Evolutionary conservation across 2,888 invertebrate genomes (phyloP), one percentile per base, ranked within the genome.

Genomic region (Epinotia demarniana): DNA sequence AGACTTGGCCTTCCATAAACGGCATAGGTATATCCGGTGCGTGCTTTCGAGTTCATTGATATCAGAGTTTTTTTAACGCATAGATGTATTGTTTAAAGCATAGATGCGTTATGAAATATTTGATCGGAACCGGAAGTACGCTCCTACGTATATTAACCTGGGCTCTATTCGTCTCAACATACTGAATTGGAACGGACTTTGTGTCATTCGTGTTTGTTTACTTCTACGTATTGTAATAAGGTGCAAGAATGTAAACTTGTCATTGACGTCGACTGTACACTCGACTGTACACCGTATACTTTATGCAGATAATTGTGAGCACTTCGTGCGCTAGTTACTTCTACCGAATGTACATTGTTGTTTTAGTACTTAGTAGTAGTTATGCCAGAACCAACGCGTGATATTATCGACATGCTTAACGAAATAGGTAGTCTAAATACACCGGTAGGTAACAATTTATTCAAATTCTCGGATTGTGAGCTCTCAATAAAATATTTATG

Each of bases 1-100:
- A 27, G 27, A 11, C 9, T 53, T 53, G 53, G 27, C 53, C 66
- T 33, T 66, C 66, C 11, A 55, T n/a, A 18, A 53, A 33, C 33
- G 27, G 66, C 53, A 6, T 53, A n/a, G n/a, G n/a, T 2, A 66
- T 53, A 66, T 66, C 66, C 66, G 66, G 66, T 66, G 66, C 53
- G 53, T n/a, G 13, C 13, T 18, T 66, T 53, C 53, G 66, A 53
- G 66, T 66, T 66, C 66, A 55, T 66, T 66, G 53, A 18, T 55
- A 53, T 66, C 53, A 12, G n/a, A 27, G 27, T 2, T n/a, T 33
- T 27, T 46, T 55, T 16, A n/a, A n/a, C n/a, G n/a, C n/a, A n/a
- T n/a, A n/a, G n/a, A n/a, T n/a, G n/a, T n/a, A 53, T 53, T 23
- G 16, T 27, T 53, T 6, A 33, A 53, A 6, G 3, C 23, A 2